Evolutionary conservation across 2,113 vertebrate species (phyloP), one percentile per base, ranked within the genome.

Genomic region (Vidua macroura): DNA sequence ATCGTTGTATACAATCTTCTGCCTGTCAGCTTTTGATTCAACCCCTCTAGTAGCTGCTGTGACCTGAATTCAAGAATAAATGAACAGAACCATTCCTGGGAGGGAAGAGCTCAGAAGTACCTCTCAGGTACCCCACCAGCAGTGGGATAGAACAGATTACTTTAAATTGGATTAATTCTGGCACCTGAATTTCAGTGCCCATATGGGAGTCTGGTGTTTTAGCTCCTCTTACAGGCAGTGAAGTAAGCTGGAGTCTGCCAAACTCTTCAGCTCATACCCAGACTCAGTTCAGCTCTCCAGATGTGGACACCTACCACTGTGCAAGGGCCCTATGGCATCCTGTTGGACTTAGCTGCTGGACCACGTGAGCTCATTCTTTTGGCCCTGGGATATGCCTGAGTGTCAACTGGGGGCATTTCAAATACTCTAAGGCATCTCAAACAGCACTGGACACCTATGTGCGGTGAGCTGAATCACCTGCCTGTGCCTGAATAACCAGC

Each of bases 391-490:
- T 81, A 19, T 37, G 23, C 10, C 21, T 44, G 17, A 58, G 22
- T 31, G 31, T 28, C 39, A 88, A 0, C 9, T 31, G 19, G 67
- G 37, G 10, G 12, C 7, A n/a, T 31, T 58, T 67, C 56, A 69
- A 73, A 41, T 14, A 15, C 8, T 43, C 21, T 21, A 53, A 19
- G 16, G 15, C 13, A 37, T n/a, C 43, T 75, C 48, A 67, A 25
- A 55, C 2, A 23, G 3, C 35, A 64, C 15, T 31, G 35, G 31
- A 31, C 17, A 49, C 5, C 18, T 44, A 0, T 1, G 2, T 58
- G 35, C 21, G 44, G 6, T n/a, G 9, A 51, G 12, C 6, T 22
- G 62, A 58, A 56, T 44, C 17, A 5, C 0, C 0, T 2, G 8
- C 13, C 15, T 63, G 8, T 6, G 5, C 23, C 67, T 88, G 78